Percentiles rank a stretch among this genome's conserved stretches.
These are phyloP conservation scores for Macaca nemestrina DNA, from an alignment of 2,113 vertebrate species.

Conservation along the genomic window DNA sequence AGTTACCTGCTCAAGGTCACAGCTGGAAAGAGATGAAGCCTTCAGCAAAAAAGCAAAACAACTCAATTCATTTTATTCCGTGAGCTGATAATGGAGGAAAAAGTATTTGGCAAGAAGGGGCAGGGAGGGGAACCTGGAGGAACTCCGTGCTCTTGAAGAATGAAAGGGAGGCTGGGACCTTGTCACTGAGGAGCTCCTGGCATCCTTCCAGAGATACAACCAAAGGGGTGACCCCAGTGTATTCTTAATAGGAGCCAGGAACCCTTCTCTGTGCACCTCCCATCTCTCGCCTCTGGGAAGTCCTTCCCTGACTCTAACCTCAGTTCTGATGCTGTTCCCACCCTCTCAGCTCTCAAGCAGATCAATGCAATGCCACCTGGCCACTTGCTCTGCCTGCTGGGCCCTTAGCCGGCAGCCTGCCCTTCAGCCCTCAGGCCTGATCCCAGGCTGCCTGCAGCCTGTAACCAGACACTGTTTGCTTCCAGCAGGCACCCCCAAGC, in stretches of 20 bases:
- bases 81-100: not conserved
- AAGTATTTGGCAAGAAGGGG: not conserved
- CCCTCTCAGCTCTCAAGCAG: not conserved
- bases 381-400: not conserved
- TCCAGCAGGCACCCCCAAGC: constrained; percentile 2
- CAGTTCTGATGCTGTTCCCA: not conserved
- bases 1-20: not conserved
- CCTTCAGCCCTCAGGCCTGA: not conserved
- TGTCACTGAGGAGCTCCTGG: not conserved
- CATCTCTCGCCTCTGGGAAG: not conserved
- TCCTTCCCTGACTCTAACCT: not conserved
- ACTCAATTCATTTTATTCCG: not conserved
- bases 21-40: not conserved
- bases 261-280: not conserved
- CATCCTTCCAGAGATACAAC: not conserved
- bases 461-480: not conserved
- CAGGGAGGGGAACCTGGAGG: not conserved
- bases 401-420: not conserved
- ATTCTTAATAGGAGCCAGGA: not conserved
- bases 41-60: not conserved
- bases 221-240: not conserved
- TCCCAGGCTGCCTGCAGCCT: not conserved
- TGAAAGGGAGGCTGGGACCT: not conserved
- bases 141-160: not conserved
- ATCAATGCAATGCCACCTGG: too few species aligned